These are phyloP conservation scores for Cossypha caffra DNA, from an alignment of 2,797 vertebrate genomes.

Conservation along the genomic window DNA sequence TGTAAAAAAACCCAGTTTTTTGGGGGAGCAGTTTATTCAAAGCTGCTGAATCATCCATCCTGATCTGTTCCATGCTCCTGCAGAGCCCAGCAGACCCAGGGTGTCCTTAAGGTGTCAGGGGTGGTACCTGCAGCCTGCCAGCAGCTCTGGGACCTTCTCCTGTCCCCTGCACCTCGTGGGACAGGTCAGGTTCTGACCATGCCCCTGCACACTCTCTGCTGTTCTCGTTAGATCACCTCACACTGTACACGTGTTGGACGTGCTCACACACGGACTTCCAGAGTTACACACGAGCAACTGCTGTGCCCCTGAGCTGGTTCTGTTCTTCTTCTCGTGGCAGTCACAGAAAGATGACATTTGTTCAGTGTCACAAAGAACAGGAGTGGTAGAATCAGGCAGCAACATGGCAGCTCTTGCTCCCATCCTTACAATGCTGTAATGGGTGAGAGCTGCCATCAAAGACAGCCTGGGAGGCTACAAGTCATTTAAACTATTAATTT, in stretches of 20 bases:
- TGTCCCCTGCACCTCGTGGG: not conserved
- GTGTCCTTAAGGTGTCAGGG: not conserved
- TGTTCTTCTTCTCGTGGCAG: not conserved
- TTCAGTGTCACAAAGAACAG: not conserved
- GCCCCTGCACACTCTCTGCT: accelerated
- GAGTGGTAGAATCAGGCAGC: not conserved
- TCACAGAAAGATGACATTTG: not conserved
- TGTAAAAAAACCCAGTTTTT: not conserved
- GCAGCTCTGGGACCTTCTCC: not conserved
- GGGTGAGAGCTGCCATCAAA: not conserved
- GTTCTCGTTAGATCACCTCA: not conserved
- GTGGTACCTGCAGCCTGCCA: not conserved
- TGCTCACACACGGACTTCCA: accelerated
- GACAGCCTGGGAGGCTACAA: slow-evolving; percentile 9
- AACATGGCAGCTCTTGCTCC: not conserved
- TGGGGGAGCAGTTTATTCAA: not conserved
- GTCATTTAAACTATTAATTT: slow-evolving; percentile 47
- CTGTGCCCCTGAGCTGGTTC: not conserved
- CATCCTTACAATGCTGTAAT: not conserved
- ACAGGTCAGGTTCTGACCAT: accelerated
- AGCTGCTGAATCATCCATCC: not conserved
- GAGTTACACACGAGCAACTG: not conserved
- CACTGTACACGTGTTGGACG: accelerated
- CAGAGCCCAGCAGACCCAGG: accelerated
- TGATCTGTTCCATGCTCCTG: accelerated